Evolutionary conservation across 1,140 invertebrate genomes (phyloP).

Genomic region (Lineus longissimus): DNA sequence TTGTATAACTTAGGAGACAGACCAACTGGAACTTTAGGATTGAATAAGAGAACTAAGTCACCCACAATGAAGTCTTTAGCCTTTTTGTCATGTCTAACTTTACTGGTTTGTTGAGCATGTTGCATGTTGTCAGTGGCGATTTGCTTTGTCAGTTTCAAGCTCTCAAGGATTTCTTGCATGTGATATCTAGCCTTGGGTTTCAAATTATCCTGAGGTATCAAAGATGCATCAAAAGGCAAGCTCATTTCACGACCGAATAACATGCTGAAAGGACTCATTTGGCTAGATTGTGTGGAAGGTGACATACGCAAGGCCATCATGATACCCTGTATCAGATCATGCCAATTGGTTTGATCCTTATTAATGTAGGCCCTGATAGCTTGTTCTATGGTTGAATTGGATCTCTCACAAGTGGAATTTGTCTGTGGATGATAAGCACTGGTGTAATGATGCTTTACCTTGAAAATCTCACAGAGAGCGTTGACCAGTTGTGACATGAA

Average conservation of each 20-base stretch:
- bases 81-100: slow-evolving; percentile 14
- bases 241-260: slow-evolving; percentile 21
- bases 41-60: slow-evolving; percentile 12
- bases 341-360: slow-evolving; percentile 18
- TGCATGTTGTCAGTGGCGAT: slow-evolving; percentile 17
- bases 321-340: slow-evolving; percentile 6
- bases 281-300: slow-evolving; percentile 16
- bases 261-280: slow-evolving; percentile 14
- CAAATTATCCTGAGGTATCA: slow-evolving; percentile 10
- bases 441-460: slow-evolving; percentile 22
- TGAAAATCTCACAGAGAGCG: slow-evolving; percentile 27
- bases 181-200: background rate
- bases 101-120: slow-evolving; percentile 11
- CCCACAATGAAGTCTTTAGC: slow-evolving; percentile 7
- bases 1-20: slow-evolving; percentile 11
- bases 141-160: slow-evolving; percentile 11
- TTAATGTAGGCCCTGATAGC: slow-evolving; percentile 14
- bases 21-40: slow-evolving; percentile 1
- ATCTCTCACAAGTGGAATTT: slow-evolving; percentile 24
- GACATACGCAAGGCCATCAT: slow-evolving; percentile 21
- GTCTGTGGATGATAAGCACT: slow-evolving; percentile 29
- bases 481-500: slow-evolving; percentile 25
- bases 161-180: slow-evolving; percentile 6
- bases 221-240: slow-evolving; percentile 12
- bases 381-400: slow-evolving; percentile 15